phyloP scores from a whole-genome alignment of 2,113 vertebrate genomes.

The Pteruthius melanotis region DNA sequence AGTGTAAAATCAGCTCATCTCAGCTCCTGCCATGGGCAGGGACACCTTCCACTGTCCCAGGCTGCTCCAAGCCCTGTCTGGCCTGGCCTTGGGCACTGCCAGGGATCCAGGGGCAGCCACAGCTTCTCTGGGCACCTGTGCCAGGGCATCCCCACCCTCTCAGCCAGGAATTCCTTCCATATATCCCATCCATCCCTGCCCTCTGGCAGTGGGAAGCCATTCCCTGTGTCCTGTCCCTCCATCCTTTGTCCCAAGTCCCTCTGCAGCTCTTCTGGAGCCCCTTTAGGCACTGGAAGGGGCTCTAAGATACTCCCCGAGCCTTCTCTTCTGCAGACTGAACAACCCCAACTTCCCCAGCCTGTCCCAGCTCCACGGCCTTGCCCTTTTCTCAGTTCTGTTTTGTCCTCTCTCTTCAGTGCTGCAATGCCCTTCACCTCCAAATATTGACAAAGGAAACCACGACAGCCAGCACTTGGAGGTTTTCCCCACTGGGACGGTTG shows the following conservation, averaged over 20 bases:
- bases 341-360: neutral
- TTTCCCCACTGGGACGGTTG: neutral
- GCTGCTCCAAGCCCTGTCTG: accelerated
- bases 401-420: neutral
- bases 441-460: slow-evolving; percentile 43
- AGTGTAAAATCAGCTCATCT: neutral
- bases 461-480: neutral
- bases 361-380: accelerated
- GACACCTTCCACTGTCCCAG: neutral
- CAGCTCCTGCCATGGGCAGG: neutral
- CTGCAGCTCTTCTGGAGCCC: neutral
- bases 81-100: neutral
- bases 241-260: neutral
- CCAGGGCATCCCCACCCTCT: accelerated
- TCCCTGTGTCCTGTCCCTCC: neutral
- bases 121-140: neutral
- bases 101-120: neutral
- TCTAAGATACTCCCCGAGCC: neutral
- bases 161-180: neutral
- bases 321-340: neutral
- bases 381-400: neutral
- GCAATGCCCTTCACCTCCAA: slow-evolving; percentile 61
- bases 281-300: neutral
- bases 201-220: neutral
- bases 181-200: neutral